phyloP scores from a whole-genome alignment of 2,797 vertebrate genomes.

The Rhyacichthys aspro region DNA sequence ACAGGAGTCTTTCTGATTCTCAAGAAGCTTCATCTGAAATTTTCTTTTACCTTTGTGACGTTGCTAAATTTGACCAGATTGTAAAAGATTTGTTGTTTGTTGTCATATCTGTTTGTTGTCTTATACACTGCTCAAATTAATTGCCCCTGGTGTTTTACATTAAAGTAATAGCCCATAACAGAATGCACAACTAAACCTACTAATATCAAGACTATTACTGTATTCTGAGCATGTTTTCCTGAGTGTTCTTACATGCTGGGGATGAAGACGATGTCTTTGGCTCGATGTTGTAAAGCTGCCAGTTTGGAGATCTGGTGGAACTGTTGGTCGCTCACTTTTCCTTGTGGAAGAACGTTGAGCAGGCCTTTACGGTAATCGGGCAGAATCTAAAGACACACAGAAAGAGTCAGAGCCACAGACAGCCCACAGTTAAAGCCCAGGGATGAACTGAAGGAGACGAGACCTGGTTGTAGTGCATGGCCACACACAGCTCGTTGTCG shows the following conservation, averaged over 20 bases:
- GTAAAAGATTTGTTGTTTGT: too few relatives aligned
- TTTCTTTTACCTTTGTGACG: too few relatives aligned
- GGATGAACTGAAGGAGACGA: background rate
- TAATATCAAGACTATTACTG: too few relatives aligned
- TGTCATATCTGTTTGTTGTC: too few relatives aligned
- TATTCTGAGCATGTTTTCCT: too few relatives aligned
- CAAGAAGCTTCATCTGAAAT: too few relatives aligned
- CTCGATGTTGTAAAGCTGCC: conserved; percentile 91
- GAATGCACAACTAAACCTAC: too few relatives aligned
- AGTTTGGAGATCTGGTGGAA: conserved; percentile 91
- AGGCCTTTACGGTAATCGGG: conserved; percentile 94
- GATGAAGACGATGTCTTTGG: conserved; percentile 85
- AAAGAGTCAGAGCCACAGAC: background rate
- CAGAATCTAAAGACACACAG: conserved; percentile 79
- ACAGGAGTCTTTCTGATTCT: too few relatives aligned
- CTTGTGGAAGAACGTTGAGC: conserved; percentile 82
- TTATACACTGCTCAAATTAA: too few relatives aligned
- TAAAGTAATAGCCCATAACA: too few relatives aligned
- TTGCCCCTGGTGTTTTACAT: too few relatives aligned
- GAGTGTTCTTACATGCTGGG: conserved; percentile 86
- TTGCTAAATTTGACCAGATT: too few relatives aligned
- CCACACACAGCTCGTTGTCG: conserved; percentile 92
- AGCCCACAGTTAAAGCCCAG: background rate
- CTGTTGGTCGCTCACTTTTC: conserved; percentile 87
- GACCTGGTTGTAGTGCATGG: conserved; percentile 95